These are phyloP conservation scores for Nebria salina DNA, from an alignment of 2,888 invertebrate species.

Conservation along the genomic window DNA sequence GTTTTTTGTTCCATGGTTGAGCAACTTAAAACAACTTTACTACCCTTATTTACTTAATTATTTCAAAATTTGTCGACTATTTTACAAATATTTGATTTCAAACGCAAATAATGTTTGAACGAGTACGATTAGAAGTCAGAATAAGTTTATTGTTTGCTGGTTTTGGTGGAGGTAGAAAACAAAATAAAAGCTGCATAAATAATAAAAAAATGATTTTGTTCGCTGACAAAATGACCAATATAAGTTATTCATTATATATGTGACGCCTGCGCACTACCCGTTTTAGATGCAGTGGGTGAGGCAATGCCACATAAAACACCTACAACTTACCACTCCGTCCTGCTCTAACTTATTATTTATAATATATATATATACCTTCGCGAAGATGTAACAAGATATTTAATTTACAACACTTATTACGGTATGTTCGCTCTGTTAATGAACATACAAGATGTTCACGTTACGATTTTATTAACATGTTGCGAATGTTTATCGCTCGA, in stretches of 20 bases:
- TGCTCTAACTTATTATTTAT: not conserved
- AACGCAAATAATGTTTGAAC: too few relatives aligned
- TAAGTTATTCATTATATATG: not conserved
- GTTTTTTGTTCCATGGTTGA: not conserved
- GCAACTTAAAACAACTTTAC: not conserved
- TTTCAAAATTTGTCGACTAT: not conserved
- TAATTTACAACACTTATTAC: not conserved
- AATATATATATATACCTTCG: not conserved
- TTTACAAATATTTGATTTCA: not conserved
- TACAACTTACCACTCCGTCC: not conserved
- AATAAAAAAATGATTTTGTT: not conserved
- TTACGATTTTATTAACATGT: not conserved
- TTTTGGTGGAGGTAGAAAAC: not conserved
- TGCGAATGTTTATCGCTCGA: not conserved
- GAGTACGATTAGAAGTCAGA: not conserved
- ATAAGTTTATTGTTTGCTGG: not conserved
- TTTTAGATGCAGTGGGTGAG: not conserved
- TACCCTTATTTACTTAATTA: slow-evolving; percentile 1
- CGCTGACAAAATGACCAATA: not conserved
- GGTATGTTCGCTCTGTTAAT: not conserved
- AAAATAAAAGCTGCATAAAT: not conserved
- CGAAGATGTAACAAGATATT: not conserved
- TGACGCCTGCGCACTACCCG: slow-evolving; percentile 1
- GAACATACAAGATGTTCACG: not conserved
- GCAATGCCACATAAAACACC: not conserved